These are phyloP conservation scores for Zosterops lateralis DNA, from an alignment of 2,113 vertebrate genomes.

Conservation along the genomic window DNA sequence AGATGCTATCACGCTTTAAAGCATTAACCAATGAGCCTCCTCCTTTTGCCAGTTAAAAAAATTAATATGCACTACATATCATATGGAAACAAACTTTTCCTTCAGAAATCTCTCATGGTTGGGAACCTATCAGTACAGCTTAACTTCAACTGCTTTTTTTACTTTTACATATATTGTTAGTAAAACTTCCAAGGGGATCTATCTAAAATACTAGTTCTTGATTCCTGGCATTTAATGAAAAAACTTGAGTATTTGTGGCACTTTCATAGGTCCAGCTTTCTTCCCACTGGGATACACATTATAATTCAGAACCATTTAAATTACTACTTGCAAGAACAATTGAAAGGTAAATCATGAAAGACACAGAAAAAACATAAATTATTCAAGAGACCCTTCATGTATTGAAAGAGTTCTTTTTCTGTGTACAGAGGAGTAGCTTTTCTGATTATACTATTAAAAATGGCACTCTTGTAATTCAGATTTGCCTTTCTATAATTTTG, in stretches of 20 bases:
- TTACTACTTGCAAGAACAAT: not conserved
- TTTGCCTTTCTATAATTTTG: not conserved
- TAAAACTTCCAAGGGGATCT: constrained; percentile 31
- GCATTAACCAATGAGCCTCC: not conserved
- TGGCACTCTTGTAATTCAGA: not conserved
- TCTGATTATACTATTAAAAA: not conserved
- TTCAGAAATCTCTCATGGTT: not conserved
- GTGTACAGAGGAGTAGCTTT: not conserved
- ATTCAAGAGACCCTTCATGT: not conserved
- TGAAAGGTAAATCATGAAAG: not conserved
- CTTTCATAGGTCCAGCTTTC: not conserved
- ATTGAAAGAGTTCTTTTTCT: not conserved
- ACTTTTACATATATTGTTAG: constrained; percentile 27
- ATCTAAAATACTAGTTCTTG: not conserved
- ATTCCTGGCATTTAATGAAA: constrained; percentile 16
- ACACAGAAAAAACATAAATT: not conserved
- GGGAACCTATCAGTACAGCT: not conserved
- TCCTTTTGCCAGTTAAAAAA: not conserved
- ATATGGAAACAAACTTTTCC: not conserved
- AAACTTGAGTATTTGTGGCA: constrained; percentile 13
- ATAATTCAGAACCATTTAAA: not conserved
- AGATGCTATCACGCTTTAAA: not conserved
- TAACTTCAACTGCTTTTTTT: not conserved
- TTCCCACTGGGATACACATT: not conserved
- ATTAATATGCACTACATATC: not conserved